Percentiles rank a stretch among this genome's conserved stretches.
These are phyloP conservation scores for Drosophila lacteicornis DNA, from an alignment of 1,140 invertebrate genomes.

Conservation along the genomic window DNA sequence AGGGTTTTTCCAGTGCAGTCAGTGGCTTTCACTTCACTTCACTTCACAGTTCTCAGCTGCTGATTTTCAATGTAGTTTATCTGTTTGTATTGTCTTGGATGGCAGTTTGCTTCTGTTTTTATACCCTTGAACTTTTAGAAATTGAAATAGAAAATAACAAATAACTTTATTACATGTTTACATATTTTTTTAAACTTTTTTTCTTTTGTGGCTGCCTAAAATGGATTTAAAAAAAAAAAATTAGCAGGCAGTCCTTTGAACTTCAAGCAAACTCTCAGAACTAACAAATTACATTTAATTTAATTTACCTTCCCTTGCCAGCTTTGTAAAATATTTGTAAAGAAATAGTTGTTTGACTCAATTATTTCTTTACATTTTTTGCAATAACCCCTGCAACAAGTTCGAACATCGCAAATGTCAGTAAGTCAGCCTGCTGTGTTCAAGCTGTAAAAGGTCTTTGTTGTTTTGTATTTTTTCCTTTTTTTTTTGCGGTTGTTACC, in stretches of 20 bases:
- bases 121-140: conserved; percentile 8
- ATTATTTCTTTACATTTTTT: conserved; percentile 8
- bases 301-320: conserved; percentile 1
- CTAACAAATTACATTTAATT: neutral
- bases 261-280: no score
- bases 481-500: conserved; percentile 14
- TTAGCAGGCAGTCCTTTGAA: no score
- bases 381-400: conserved; percentile 6
- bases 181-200: no score
- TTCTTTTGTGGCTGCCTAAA: no score
- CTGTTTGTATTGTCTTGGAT: conserved; percentile 25
- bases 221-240: no score
- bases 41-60: conserved; percentile 30
- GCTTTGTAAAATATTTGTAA: conserved; percentile 1
- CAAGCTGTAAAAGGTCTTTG: neutral
- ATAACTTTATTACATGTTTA: neutral
- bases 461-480: conserved; percentile 7
- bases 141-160: neutral
- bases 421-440: conserved; percentile 9
- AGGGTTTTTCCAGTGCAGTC: conserved; percentile 28
- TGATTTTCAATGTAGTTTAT: conserved; percentile 30
- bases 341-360: neutral
- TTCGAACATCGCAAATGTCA: neutral
- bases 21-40: conserved; percentile 47
- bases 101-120: conserved; percentile 1